Evolutionary conservation across 2,113 vertebrate species (phyloP).

Genomic region (Todiramphus chloris): DNA sequence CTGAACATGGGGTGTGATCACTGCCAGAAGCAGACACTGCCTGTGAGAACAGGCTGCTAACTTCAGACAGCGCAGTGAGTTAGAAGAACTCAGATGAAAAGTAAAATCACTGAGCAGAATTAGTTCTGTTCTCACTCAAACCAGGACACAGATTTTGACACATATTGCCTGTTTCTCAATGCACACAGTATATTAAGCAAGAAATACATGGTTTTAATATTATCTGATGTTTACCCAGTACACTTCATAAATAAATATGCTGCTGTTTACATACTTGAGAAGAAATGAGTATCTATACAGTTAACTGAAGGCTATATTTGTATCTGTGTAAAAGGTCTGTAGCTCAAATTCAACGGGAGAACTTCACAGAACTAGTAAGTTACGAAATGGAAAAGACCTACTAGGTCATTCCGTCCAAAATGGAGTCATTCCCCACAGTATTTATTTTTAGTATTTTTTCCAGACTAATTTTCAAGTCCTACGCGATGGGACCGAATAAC

Average conservation of each 20-base stretch:
- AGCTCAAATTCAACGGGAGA: neutral
- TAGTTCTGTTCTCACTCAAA: no score
- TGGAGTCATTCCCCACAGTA: neutral
- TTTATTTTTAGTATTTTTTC: neutral
- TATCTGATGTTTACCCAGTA: neutral
- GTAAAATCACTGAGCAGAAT: no score
- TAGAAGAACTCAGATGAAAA: no score
- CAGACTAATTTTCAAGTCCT: neutral
- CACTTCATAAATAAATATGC: neutral
- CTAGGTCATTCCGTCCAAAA: neutral
- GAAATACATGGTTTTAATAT: neutral
- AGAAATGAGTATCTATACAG: neutral
- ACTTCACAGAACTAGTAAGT: neutral
- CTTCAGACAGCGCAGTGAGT: no score
- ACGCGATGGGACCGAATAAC: neutral
- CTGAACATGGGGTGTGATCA: no score
- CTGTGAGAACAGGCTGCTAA: no score
- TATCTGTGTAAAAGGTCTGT: neutral
- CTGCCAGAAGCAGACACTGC: no score
- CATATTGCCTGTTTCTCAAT: neutral
- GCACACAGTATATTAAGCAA: neutral
- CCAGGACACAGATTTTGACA: neutral
- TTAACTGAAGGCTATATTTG: neutral
- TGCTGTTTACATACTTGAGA: neutral
- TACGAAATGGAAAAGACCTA: neutral